phyloP scores from a whole-genome alignment of 2,797 vertebrate genomes.

The Streptopelia turtur region DNA sequence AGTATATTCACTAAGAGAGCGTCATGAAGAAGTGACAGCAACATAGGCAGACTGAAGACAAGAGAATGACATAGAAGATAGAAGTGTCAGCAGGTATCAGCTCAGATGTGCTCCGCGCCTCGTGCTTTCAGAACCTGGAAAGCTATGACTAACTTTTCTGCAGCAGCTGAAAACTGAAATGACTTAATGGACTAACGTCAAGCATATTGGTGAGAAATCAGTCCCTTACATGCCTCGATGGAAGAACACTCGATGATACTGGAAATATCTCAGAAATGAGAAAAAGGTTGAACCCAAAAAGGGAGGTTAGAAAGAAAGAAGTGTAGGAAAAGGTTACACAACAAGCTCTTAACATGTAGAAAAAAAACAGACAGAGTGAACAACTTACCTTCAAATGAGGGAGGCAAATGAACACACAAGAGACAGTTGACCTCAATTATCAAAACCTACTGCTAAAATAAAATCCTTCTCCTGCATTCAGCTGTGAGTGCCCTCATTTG shows the following conservation, averaged over 20 bases:
- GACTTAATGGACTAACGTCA: neutral
- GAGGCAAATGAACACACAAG: neutral
- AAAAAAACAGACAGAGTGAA: neutral
- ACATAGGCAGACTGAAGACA: neutral
- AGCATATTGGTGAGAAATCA: neutral
- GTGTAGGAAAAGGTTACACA: neutral
- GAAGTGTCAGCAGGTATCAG: neutral
- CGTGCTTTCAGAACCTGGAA: conserved; percentile 1
- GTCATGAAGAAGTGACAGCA: neutral
- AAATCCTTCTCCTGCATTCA: conserved; percentile 6
- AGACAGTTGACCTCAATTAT: conserved; percentile 30
- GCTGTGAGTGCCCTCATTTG: neutral
- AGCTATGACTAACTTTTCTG: neutral
- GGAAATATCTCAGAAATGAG: neutral
- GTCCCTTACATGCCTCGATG: neutral
- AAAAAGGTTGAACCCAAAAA: neutral
- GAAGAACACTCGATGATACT: neutral
- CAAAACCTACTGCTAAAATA: conserved; percentile 39
- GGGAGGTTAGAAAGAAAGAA: neutral
- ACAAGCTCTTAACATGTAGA: neutral
- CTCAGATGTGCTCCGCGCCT: neutral
- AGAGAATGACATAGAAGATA: neutral
- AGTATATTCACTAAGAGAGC: neutral
- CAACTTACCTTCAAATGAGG: neutral
- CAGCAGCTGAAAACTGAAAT: neutral